Evolutionary conservation across 2,113 vertebrate genomes (phyloP), one percentile per base, ranked within the genome.

Genomic region (Bubo scandiacus): DNA sequence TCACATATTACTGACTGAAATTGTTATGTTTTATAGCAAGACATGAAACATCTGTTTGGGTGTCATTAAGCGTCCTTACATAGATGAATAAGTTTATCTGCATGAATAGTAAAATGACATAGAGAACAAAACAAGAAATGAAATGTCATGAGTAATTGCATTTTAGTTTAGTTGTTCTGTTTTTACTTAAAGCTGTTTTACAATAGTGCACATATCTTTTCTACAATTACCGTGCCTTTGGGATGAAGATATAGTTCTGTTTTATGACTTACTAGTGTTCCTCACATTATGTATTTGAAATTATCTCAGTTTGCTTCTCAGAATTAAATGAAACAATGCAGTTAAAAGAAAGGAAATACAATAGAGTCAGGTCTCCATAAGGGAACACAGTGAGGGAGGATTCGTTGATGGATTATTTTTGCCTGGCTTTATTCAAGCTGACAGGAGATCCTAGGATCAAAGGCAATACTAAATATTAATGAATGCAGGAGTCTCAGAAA

Each of bases 381-480:
- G 19, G 52, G 30, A 84, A 57, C 38, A 57, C 15, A 34, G 11
- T 14, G 20, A 62, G 9, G n/a, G 19, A 90, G 21, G 16, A 74
- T 58, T 83, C 71, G 34, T 6, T 63, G 58, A 63, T 15, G 32
- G 11, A 5, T n/a, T 36, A 38, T 21, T 66, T 82, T 55, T 22
- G 1, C 15, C 23, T 81, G 38, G 27, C 15, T 86, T 91, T 95
- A 78, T 81, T 87, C 83, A 86, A 51, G 47, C 9, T 94, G 89
- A 92, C 73, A 92, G 61, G 52, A 87, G n/a, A 90, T 36, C 15
- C 36, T 65, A 63, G 25, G 70, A 95, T 93, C 81, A 96, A 96
- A 96, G 74, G 43, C 65, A 71, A 43, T 29, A 20, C 59, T 96
- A 87, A 74, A 94, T 92, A 94, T 92, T 95, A 94, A 94, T 94